Evolutionary conservation across 2,113 vertebrate species (phyloP), one percentile per base, ranked within the genome.

Genomic region (Seriola quinqueradiata): DNA sequence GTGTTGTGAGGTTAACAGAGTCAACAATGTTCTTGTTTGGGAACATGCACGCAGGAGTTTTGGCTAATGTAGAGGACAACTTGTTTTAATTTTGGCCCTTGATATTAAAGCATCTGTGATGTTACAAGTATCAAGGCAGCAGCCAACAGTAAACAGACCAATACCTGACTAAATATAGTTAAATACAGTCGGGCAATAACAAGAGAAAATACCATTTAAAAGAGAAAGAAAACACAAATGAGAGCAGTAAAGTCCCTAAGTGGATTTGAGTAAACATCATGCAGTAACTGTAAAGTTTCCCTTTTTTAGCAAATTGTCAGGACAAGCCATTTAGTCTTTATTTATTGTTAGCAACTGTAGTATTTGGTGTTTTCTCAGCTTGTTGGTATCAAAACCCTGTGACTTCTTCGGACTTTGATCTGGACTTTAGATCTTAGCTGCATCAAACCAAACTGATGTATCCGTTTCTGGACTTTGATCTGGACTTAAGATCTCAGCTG

Each of bases 1-100:
- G 21, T 73, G 60, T 61, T 46, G 73, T 67, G 67, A 87, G 64
- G 67, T 86, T 58, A 74, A 65, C 70, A 52, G 36, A 34, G 46
- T 34, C 40, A 36, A 70, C 60, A 44, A 7, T 34, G n/a, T n/a
- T 67, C 16, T 58, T 79, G 16, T 79, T 83, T 84, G 52, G 80
- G 68, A 52, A 84, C 59, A 60, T 77, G 61, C n/a, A 61, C 40
- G 40, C 36, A 4, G 23, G 54, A 36, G 14, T 59, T 65, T 38
- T 61, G 42, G 32, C 50, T 28, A n/a, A 74, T 11, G 19, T 17
- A 0, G 58, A 70, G 64, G 23, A 32, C 68, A 59, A 0, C 32
- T 48, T 38, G 17, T 72, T 79, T 34, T 11, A 17, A 28, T 13
- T 40, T 66, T 50, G 2, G 8, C 34, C 3, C 1, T 46, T 12